Evolutionary conservation across 2,797 vertebrate species (phyloP).

Genomic region (Amblyopsis hoosieri): DNA sequence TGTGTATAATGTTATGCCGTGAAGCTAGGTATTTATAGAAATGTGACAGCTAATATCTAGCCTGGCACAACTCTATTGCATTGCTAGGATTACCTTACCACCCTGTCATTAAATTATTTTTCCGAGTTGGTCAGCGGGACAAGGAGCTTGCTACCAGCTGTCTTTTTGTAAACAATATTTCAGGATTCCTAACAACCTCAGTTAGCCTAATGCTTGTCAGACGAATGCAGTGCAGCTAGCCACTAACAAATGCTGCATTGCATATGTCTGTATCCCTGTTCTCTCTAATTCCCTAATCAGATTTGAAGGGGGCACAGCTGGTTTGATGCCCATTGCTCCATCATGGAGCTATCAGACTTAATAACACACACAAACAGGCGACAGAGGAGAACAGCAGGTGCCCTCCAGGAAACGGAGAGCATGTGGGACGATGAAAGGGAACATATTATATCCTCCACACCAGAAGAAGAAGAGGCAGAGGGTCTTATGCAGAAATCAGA

Average conservation of each 20-base stretch:
- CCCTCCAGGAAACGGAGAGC: conserved; percentile 6
- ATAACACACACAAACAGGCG: conserved; percentile 71
- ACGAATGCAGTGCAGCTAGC: no score
- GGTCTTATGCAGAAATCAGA: conserved; percentile 63
- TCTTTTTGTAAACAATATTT: no score
- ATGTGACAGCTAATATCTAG: background rate
- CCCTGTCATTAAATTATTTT: background rate
- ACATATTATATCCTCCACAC: conserved; percentile 47
- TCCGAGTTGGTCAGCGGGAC: background rate
- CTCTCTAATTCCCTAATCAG: conserved; percentile 37
- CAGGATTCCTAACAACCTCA: no score
- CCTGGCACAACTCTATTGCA: background rate
- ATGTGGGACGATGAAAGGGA: conserved; percentile 30
- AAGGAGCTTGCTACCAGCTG: no score
- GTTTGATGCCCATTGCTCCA: conserved; percentile 62
- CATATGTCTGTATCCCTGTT: background rate
- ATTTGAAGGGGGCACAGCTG: conserved; percentile 43
- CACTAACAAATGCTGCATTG: conserved; percentile 1
- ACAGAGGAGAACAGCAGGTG: conserved; percentile 67
- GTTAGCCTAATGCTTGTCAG: no score
- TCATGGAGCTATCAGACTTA: conserved; percentile 72
- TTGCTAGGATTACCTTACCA: background rate
- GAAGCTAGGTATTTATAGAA: background rate
- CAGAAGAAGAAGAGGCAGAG: conserved; percentile 72
- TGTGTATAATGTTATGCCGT: background rate